Evolutionary conservation across 2,113 vertebrate genomes (phyloP).

Genomic region (Thalassarche chlororhynchos): DNA sequence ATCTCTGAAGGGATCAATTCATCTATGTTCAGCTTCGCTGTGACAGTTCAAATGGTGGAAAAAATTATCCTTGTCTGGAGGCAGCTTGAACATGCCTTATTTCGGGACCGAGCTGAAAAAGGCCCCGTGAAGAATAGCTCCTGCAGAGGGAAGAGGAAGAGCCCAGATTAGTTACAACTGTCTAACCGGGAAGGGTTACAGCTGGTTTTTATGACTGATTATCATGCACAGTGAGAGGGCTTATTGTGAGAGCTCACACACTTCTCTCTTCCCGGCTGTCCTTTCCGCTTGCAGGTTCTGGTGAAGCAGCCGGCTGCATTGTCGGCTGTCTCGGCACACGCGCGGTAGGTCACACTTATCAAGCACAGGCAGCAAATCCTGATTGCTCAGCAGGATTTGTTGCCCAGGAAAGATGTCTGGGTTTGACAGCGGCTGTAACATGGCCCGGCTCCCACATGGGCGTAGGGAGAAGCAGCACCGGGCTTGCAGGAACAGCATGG

Average conservation of each 20-base stretch:
- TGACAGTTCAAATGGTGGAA: neutral
- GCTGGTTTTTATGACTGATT: neutral
- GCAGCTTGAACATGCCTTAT: neutral
- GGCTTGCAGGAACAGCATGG: rapidly evolving
- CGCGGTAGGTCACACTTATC: rapidly evolving
- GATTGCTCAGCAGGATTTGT: neutral
- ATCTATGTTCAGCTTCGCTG: neutral
- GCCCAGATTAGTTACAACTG: neutral
- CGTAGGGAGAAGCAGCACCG: neutral
- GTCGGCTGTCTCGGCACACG: neutral
- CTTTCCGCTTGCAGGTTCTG: neutral
- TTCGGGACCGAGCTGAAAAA: neutral
- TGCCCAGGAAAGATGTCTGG: neutral
- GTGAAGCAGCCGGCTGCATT: neutral
- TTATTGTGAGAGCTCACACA: neutral
- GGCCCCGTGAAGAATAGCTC: neutral
- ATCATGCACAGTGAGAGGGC: neutral
- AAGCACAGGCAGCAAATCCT: neutral
- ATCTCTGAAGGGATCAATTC: neutral
- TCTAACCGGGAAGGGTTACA: neutral
- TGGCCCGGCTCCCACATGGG: rapidly evolving
- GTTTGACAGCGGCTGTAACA: rapidly evolving
- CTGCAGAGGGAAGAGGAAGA: neutral
- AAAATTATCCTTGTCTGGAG: neutral
- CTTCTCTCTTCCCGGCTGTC: neutral